These are phyloP conservation scores for Scatophagus argus DNA, from an alignment of 2,113 vertebrate genomes.

Conservation along the genomic window DNA sequence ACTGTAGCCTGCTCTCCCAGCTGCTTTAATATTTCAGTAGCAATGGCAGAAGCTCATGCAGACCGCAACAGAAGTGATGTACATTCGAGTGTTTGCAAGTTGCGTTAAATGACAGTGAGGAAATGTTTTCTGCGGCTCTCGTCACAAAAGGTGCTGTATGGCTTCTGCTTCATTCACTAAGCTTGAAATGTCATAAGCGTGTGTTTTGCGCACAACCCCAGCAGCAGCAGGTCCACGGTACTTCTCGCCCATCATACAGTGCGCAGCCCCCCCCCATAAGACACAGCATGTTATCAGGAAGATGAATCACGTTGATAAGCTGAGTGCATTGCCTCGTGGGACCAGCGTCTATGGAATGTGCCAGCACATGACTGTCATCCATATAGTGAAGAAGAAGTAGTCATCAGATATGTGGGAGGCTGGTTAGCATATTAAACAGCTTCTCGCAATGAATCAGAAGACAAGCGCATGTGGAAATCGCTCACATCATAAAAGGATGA, in stretches of 20 bases:
- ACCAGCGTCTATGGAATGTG: conserved; percentile 28
- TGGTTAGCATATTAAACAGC: not conserved
- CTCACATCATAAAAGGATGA: not conserved
- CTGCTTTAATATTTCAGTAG: conserved; percentile 14
- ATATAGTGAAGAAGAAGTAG: not conserved
- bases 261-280: conserved; percentile 12
- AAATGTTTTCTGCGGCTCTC: too few species aligned
- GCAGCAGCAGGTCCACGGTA: conserved; percentile 32
- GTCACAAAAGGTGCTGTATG: too few species aligned
- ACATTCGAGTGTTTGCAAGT: not conserved
- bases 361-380: conserved; percentile 28
- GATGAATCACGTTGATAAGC: conserved; percentile 71
- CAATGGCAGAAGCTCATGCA: not conserved
- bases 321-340: conserved; percentile 55
- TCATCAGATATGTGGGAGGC: conserved; percentile 19
- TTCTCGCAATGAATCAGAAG: not conserved
- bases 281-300: conserved; percentile 51
- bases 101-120: not conserved
- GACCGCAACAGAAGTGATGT: conserved; percentile 9
- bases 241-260: conserved; percentile 33
- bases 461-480: not conserved
- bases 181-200: not conserved
- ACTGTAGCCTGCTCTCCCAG: not conserved
- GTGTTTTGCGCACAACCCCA: not conserved
- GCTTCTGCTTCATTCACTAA: not conserved